Percentiles rank a stretch among this genome's conserved stretches.
These are phyloP conservation scores for Polyploca ridens DNA, from an alignment of 2,888 invertebrate species.

Conservation along the genomic window DNA sequence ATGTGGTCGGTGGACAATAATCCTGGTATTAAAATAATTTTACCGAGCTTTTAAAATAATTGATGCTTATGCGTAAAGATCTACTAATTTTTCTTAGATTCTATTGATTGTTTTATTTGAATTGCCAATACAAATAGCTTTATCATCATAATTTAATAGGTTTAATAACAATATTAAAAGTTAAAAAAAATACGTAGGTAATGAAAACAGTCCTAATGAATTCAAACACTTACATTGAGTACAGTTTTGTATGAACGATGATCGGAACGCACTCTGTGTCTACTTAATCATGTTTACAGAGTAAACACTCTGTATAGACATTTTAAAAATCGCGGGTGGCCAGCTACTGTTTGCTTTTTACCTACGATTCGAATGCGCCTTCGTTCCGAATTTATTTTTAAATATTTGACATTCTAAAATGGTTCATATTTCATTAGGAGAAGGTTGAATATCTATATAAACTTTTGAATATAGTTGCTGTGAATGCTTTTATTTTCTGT, in stretches of 20 bases:
- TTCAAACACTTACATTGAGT: constrained; percentile 57
- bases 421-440: constrained; percentile 17
- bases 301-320: constrained; percentile 69
- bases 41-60: no score
- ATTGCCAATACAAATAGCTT: no score
- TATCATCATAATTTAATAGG: no score
- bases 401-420: constrained; percentile 31
- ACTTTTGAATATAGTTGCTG: not conserved
- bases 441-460: constrained; percentile 17
- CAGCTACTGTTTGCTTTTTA: constrained; percentile 78
- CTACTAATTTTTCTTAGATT: not conserved
- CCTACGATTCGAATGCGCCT: constrained; percentile 63
- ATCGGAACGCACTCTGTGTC: constrained; percentile 57
- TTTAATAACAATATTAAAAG: no score
- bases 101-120: not conserved
- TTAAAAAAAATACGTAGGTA: no score
- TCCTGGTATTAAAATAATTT: no score
- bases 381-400: constrained; percentile 32
- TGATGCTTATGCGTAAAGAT: not conserved
- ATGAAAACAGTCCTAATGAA: constrained; percentile 28
- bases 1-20: not conserved
- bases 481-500: not conserved
- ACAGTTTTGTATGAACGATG: constrained; percentile 68
- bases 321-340: constrained; percentile 73
- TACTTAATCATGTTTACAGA: constrained; percentile 76